These are phyloP conservation scores for Ianthella basta DNA, from an alignment of 37 sponge, comb jelly and placozoan genomes.

Conservation along the genomic window DNA sequence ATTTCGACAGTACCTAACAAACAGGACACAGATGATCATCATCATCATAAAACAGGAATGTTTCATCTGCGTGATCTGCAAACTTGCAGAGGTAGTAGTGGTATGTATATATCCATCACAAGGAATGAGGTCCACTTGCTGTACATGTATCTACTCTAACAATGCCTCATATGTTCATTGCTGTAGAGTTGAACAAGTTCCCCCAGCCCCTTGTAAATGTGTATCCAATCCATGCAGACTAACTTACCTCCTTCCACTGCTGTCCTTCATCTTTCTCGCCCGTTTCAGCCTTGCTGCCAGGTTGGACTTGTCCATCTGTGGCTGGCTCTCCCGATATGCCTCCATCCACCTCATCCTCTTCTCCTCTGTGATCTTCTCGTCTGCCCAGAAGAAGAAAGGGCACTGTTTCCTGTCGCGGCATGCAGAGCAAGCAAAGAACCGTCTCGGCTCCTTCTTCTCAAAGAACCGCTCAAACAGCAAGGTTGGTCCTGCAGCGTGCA, in stretches of 20 bases:
- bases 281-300: background rate
- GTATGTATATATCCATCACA: too few species aligned
- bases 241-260: too few species aligned
- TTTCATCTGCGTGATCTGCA: too few species aligned
- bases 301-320: constrained; percentile 2
- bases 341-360: constrained; percentile 56
- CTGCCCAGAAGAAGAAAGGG: constrained; percentile 89
- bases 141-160: too few species aligned
- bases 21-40: too few species aligned
- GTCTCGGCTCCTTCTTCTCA: constrained; percentile 57
- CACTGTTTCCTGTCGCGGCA: constrained; percentile 82
- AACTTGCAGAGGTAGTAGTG: too few species aligned
- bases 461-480: constrained; percentile 86
- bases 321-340: constrained; percentile 42
- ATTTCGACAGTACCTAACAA: background rate
- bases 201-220: too few species aligned
- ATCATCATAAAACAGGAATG: too few species aligned
- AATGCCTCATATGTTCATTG: too few species aligned
- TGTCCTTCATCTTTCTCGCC: background rate
- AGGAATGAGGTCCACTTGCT: too few species aligned
- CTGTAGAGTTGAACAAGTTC: too few species aligned
- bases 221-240: too few species aligned
- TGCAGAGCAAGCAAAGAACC: constrained; percentile 90
- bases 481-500: constrained; percentile 74
- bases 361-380: constrained; percentile 50